Evolutionary conservation across 2,888 invertebrate genomes (phyloP), one percentile per base, ranked within the genome.

Genomic region (Patella depressa): DNA sequence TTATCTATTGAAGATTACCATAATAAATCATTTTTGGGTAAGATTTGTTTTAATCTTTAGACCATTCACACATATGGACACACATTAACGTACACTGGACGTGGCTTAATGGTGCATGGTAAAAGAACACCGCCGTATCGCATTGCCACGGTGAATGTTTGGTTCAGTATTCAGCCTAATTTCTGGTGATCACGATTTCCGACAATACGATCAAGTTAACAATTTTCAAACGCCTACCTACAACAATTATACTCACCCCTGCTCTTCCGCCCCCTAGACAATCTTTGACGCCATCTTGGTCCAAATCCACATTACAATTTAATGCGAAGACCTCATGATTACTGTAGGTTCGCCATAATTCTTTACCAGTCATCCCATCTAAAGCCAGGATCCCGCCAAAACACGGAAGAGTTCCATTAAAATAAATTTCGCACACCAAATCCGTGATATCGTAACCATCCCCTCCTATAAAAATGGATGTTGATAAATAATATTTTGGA

Each of bases 331-430:
- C 93, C 83, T 95, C 94, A 84, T 95, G 95, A 59, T 94, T 93
- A 9, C 94, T 77, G 94, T 95, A 95, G 82, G 94, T 93, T 69
- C 94, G 94, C 96, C 96, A 96, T 17, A 96, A 86, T n/a, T 94
- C 93, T 55, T 93, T 92, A 1, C 96, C 96, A 69, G 93, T 94
- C 45, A 88, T 90, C 0, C 96, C 96, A 89, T 96, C 94, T n/a
- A 96, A 88, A 0, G 95, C 95, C 82, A 96, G 91, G 14, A 96
- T 93, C 11, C 96, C 96, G 5, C 96, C 96, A 81, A 94, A 93
- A 89, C 96, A 96, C 0, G 94, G 94, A 75, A 84, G 83, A 0
- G 93, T 93, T 14, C 94, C 94, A 73, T 93, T 93, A 87, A 95
- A 94, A 87, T 95, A 94, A 79, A 95, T 93, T 80, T 94, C 93